Base-by-base conservation (phyloP, 2,797 vertebrate species). In the Dendrocincla tyrannina region DNA sequence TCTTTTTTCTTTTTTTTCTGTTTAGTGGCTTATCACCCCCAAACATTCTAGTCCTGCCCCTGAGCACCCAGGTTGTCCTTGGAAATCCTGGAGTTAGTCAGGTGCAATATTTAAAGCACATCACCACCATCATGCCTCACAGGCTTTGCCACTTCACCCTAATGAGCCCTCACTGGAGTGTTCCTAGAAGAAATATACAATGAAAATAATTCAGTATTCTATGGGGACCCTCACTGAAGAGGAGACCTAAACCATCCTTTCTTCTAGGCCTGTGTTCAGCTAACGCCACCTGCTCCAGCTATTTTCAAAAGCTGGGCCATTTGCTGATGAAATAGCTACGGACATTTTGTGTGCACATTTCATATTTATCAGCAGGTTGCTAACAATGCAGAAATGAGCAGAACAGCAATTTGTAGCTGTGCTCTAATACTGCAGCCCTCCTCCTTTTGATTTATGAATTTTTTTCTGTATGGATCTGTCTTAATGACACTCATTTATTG, bases 401-500 rank as follows among this genome's bases (percentile, higher is more conserved):
- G 89, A 94, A 76, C 73, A 92, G 89, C 80, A 91, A 91, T 92
- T 95, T 93, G 87, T 93, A 92, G 78, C 90, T 82, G 76, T 88
- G 85, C 53, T 93, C 46, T 64, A 72, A 76, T 82, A 44, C 42
- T 90, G 92, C 74, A 90, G 58, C 23, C 67, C 59, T 90, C 75
- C 85, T 93, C 46, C 49, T 87, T 93, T 92, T 94, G 91, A 96
- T 95, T 95, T 89, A 96, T 67, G 55, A 49, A 82, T 35, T 79
- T 93, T 90, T 88, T 91, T 55, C 62, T 72, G 37, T 95, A 95
- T 85, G 77, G 89, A 96, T 96, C 67, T 83, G 41, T 91, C 92
- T 93, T 97, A 96, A 96, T 94, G 93, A 91, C 77, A 85, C 60
- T 93, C 93, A 91, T 81, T 93, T 96, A 97, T 96, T 97, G 96